These are phyloP conservation scores for Ciconia maguari DNA, from an alignment of 2,113 vertebrate species.

Conservation along the genomic window DNA sequence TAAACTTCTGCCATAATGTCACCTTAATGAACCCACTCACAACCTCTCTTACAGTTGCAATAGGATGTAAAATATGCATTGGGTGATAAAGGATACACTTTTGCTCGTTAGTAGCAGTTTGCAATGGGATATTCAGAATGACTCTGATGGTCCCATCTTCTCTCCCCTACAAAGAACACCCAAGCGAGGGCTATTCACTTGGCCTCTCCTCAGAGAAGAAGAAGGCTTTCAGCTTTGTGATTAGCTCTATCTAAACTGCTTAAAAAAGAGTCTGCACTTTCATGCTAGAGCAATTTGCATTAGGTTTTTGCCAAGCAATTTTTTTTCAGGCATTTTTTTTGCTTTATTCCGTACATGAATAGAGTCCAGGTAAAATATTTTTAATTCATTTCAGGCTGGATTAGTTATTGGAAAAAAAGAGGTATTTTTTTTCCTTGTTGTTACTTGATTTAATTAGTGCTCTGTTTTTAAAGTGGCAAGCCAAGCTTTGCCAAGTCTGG, in stretches of 20 bases:
- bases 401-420: slow-evolving; percentile 74
- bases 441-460: slow-evolving; percentile 73
- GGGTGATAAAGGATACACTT: background rate
- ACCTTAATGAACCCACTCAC: background rate
- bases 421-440: slow-evolving; percentile 45
- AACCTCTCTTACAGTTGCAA: background rate
- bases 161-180: background rate
- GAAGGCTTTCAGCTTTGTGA: background rate
- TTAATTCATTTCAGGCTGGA: slow-evolving; percentile 72
- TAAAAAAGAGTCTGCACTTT: slow-evolving; percentile 9
- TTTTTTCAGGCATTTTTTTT: slow-evolving; percentile 39
- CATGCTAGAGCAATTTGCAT: slow-evolving; percentile 35
- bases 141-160: background rate
- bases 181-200: background rate
- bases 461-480: slow-evolving; percentile 66
- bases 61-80: accelerated
- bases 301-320: slow-evolving; percentile 15
- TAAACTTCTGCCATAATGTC: background rate
- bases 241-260: slow-evolving; percentile 23
- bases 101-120: background rate
- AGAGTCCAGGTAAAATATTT: slow-evolving; percentile 78
- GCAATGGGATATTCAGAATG: background rate
- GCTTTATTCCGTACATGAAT: slow-evolving; percentile 62
- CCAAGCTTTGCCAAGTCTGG: slow-evolving; percentile 59
- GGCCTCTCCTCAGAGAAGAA: background rate